Evolutionary conservation across 2,113 vertebrate genomes (phyloP), one percentile per base, ranked within the genome.

Genomic region (Larimichthys crocea): DNA sequence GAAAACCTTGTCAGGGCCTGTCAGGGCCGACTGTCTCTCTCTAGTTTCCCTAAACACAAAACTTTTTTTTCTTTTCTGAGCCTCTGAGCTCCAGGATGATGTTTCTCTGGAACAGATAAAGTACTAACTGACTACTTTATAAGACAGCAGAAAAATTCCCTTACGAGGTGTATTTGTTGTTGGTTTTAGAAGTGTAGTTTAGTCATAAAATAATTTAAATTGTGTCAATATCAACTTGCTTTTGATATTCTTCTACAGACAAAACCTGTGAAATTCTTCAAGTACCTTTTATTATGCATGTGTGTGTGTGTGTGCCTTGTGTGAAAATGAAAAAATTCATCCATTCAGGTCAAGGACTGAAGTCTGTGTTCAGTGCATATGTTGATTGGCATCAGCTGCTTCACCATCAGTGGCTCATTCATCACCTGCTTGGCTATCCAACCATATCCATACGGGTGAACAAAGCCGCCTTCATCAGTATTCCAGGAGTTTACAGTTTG

Each of bases 1-100:
- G 72, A 31, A 86, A 68, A 63, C 62, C 53, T 44, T 53, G 69
- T 73, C 74, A 61, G 55, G 8, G 22, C 56, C 74, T 69, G 84
- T 67, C 66, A 64, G 61, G 29, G 10, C 2, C 7, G 15, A 60
- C 12, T 24, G 71, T 66, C 56, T 22, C 55, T n/a, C 11, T 72
- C 35, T 64, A 40, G 10, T 17, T 26, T 42, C 52, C 5, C n/a
- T 15, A 76, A 57, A 76, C 10, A n/a, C 50, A n/a, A 1, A n/a
- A 31, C 10, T 26, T 44, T 4, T 10, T 8, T 3, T 46, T 44
- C 12, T 31, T 11, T 59, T 19, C 19, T 20, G 26, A 24, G 16
- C 56, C 24, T 59, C 24, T 59, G 14, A 29, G 15, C 56, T 29
- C 16, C 56, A 59, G 22, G 10, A 19, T 6, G 1, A 24, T 19